phyloP scores from a whole-genome alignment of 2,888 invertebrate species.

The Coecobrya sp. region DNA sequence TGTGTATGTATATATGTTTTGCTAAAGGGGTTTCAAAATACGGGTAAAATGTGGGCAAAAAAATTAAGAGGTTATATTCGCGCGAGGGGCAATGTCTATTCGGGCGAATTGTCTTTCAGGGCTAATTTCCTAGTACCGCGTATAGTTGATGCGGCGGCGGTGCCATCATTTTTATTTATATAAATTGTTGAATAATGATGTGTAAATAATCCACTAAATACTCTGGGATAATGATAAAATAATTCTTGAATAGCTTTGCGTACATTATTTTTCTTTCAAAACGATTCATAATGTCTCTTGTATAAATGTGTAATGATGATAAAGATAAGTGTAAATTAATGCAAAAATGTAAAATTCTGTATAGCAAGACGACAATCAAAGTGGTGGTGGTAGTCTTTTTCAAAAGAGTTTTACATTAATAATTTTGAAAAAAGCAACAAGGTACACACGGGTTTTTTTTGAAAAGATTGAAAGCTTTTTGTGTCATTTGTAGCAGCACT shows the following conservation, averaged over 20 bases:
- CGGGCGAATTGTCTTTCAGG: no score
- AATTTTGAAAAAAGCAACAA: neutral
- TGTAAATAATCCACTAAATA: conserved; percentile 44
- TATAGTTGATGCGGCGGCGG: neutral
- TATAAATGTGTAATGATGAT: conserved; percentile 4
- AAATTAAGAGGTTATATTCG: no score
- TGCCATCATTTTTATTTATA: conserved; percentile 21
- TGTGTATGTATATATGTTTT: neutral
- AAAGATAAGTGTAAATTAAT: conserved; percentile 44
- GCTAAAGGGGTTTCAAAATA: neutral
- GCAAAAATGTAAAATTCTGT: conserved; percentile 29
- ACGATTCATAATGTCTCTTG: neutral
- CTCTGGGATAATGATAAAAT: neutral
- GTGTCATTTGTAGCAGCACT: neutral
- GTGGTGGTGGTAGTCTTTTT: neutral
- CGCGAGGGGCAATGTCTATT: no score
- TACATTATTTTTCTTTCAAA: neutral
- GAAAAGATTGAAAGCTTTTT: neutral
- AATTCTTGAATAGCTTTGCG: neutral
- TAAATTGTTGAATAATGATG: conserved; percentile 51
- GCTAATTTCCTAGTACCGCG: no score
- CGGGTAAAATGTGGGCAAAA: no score
- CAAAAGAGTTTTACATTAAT: neutral
- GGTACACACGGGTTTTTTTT: no score
- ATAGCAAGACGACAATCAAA: neutral